Base-by-base conservation (phyloP, 2,797 vertebrate species). In the Anguilla megastoma region DNA sequence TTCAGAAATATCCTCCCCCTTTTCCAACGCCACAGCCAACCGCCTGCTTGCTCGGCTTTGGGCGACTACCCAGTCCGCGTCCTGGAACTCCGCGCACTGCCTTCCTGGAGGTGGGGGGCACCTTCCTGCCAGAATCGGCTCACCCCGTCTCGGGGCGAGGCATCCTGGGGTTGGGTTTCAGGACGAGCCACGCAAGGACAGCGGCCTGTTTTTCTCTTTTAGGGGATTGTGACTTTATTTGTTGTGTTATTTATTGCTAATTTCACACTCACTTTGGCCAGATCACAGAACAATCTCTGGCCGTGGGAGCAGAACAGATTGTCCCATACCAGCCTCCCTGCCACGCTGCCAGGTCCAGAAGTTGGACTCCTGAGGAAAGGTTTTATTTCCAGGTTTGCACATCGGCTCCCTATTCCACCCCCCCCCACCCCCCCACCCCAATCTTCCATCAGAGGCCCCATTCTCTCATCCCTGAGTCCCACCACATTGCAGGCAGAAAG, bases 101-200 rank as follows among this genome's bases (percentile, higher is more conserved):
- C 50, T 86, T 80, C 84, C 52, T 52, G 84, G 36, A 74, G 36
- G 36, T 66, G 33, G 84, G 88, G 66, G 0, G n/a, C n/a, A 86
- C 85, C 87, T 83, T 83, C 58, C 56, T 3, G 21, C 58, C 74
- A 69, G 36, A 71, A 18, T 48, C 27, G 21, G 41, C 30, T 82
- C 76, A 54, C n/a, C 88, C 14, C 60, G 24, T 69, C 58, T 27
- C 45, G 52, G 74, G 56, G 56, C 74, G 45, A 33, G 54, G 52
- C 54, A n/a, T 88, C 27, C 54, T 33, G 71, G 56, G 50, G 71
- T 74, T 83, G 21, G 30, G 60, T 88, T 88, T 86, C 74, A 83
- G 85, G 71, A 88, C 85, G 45, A 27, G 36, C 45, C 63, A 3
- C 60, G n/a, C 85, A 71, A 50, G 60, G 60, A 86, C 63, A 27